phyloP scores from a whole-genome alignment of 2,797 vertebrate genomes.

The Spheniscus humboldti region DNA sequence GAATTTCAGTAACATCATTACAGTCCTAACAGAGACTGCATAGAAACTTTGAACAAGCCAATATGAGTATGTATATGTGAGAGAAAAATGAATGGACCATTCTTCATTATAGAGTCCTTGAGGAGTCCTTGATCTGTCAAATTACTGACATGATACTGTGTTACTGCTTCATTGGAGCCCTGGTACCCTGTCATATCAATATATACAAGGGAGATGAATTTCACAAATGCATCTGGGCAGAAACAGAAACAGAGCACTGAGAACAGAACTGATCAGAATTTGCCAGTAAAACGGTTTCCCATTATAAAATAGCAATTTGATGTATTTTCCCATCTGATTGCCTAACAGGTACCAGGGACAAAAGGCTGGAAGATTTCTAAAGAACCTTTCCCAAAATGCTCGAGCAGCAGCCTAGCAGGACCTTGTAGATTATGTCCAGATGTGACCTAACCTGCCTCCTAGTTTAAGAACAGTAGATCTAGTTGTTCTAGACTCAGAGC shows the following conservation, averaged over 20 bases:
- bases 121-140: slow-evolving; percentile 27
- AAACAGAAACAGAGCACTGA: neutral
- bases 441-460: neutral
- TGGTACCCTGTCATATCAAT: neutral
- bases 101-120: neutral
- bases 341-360: neutral
- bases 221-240: neutral
- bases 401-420: neutral
- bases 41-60: neutral
- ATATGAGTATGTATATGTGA: neutral
- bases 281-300: neutral
- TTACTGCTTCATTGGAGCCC: neutral
- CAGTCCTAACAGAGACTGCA: neutral
- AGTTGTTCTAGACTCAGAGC: neutral
- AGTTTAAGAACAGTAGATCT: neutral
- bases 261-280: neutral
- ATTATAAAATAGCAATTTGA: neutral
- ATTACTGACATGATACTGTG: neutral
- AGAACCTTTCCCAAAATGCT: neutral
- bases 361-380: neutral
- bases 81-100: neutral
- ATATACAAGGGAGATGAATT: neutral
- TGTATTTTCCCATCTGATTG: neutral
- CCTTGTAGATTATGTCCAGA: neutral
- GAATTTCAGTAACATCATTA: neutral